phyloP scores from a whole-genome alignment of 1,140 invertebrate species.

The Euborellia annulipes region DNA sequence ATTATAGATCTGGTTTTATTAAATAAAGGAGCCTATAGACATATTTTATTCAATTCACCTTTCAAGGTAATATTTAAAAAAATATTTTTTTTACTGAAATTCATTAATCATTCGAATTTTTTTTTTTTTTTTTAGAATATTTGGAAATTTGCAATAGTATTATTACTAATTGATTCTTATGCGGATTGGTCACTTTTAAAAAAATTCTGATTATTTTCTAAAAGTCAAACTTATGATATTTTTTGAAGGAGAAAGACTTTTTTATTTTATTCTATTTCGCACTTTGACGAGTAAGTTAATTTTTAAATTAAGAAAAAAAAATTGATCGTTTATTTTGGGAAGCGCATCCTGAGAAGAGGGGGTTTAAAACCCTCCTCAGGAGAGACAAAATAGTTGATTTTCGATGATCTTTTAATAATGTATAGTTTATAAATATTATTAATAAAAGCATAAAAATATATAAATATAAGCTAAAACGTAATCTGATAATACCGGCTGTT shows the following conservation, averaged over 20 bases:
- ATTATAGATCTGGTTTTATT: conserved; percentile 66
- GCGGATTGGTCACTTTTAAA: not conserved
- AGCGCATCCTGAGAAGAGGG: too few species aligned
- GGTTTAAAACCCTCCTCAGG: too few species aligned
- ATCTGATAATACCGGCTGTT: too few species aligned
- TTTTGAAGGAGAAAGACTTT: conserved; percentile 22
- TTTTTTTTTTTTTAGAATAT: too few species aligned
- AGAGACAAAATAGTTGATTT: too few species aligned
- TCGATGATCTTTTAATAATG: too few species aligned
- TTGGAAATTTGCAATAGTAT: conserved; percentile 5
- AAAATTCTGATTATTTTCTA: not conserved
- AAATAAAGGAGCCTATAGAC: conserved; percentile 61
- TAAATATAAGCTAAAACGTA: too few species aligned
- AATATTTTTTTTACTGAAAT: conserved; percentile 29
- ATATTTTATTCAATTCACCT: conserved; percentile 57
- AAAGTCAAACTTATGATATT: conserved; percentile 8
- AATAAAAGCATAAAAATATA: too few species aligned
- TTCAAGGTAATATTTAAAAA: conserved; percentile 34
- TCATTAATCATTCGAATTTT: conserved; percentile 22
- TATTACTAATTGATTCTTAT: not conserved
- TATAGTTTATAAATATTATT: too few species aligned
- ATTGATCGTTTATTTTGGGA: too few species aligned
- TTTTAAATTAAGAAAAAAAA: too few species aligned
- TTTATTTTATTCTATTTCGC: conserved; percentile 24
- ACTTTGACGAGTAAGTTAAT: too few species aligned